Conservation (phyloP, 2,113 vertebrate genomes). For the Crotophaga sulcirostris region DNA sequence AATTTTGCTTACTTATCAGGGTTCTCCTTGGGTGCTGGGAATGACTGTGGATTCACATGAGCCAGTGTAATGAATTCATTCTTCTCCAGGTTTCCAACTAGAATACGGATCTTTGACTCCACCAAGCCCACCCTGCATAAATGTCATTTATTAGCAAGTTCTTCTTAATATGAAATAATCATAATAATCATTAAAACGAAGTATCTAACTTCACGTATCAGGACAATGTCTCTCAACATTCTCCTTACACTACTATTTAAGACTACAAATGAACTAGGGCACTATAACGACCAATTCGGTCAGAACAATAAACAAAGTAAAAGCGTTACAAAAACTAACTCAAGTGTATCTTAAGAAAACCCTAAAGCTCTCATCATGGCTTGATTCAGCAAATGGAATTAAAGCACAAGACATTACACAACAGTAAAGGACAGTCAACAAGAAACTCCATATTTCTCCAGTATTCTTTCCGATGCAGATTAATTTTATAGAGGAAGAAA, state of each 20-base stretch:
- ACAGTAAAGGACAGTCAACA: background rate
- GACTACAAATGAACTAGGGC: background rate
- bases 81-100: conserved; percentile 89
- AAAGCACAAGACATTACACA: background rate
- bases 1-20: conserved; percentile 81
- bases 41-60: conserved; percentile 86
- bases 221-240: background rate
- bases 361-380: background rate
- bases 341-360: background rate
- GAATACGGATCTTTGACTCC: conserved; percentile 91
- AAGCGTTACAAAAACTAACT: background rate
- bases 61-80: conserved; percentile 87
- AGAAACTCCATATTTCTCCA: background rate
- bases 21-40: conserved; percentile 81
- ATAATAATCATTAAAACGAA: background rate
- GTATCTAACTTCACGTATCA: background rate
- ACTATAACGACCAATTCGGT: background rate
- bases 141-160: conserved; percentile 42
- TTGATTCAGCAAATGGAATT: background rate
- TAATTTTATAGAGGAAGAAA: background rate
- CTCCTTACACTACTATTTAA: background rate
- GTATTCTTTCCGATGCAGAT: background rate
- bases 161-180: background rate
- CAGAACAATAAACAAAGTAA: background rate
- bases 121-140: conserved; percentile 86